These are phyloP conservation scores for Embidobia sp. DNA, from an alignment of 2,888 invertebrate species.

Conservation along the genomic window DNA sequence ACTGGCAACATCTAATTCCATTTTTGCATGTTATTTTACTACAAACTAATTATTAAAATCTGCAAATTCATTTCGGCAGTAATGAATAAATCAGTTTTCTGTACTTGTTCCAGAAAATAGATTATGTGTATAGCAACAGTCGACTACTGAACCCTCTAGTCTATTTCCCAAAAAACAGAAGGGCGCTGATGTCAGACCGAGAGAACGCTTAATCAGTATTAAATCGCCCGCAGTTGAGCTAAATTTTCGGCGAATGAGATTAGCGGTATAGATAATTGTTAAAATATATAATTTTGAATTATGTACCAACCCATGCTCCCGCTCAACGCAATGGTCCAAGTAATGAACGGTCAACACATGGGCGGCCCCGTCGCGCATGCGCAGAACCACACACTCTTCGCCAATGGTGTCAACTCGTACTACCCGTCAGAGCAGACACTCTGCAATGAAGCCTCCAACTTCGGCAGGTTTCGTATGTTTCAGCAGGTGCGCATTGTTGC, in stretches of 20 bases:
- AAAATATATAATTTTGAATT: constrained; percentile 59
- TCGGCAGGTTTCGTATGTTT: constrained; percentile 73
- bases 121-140: no score
- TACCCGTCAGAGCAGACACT: constrained; percentile 73
- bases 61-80: no score
- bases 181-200: constrained; percentile 10
- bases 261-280: constrained; percentile 37
- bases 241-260: constrained; percentile 27
- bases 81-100: no score
- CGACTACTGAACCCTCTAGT: no score
- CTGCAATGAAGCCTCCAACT: constrained; percentile 71
- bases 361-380: constrained; percentile 73
- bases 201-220: constrained; percentile 8
- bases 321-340: constrained; percentile 78
- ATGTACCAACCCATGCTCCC: constrained; percentile 79
- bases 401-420: constrained; percentile 69
- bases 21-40: no score
- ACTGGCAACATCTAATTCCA: no score
- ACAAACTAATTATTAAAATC: no score
- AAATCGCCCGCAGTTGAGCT: constrained; percentile 6
- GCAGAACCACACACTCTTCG: constrained; percentile 71
- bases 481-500: constrained; percentile 73
- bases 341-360: constrained; percentile 76
- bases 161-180: no score
- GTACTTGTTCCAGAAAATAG: no score